Evolutionary conservation across 2,888 invertebrate species (phyloP), one percentile per base, ranked within the genome.

Genomic region (Hyles lineata): DNA sequence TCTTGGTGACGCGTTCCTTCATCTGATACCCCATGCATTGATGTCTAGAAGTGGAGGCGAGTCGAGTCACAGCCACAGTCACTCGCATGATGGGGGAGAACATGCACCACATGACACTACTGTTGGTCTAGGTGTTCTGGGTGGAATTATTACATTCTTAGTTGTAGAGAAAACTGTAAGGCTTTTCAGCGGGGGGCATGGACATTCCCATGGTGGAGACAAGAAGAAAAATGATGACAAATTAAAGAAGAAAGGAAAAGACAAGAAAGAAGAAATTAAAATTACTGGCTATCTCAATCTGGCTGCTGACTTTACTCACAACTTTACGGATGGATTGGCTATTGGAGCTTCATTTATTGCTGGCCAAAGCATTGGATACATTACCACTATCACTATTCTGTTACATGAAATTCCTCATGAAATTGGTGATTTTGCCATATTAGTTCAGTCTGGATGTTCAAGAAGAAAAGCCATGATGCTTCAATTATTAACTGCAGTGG

Each of bases 361-460:
- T 74, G 99, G 99, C 17, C 96, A 97, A 82, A 97, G 95, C 80
- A 96, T 98, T 83, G 98, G 98, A 43, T 95, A 97, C 72, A 96
- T 99, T 19, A 99, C 99, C 21, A 99, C 99, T 35, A 93, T 99
- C 58, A 99, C 99, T 2, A 99, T 99, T 85, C 95, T 99, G 72
- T 93, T 99, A 67, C 99, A 99, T 90, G 99, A 99, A 95, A 98
- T 99, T 77, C 99, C 99, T 55, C 99, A 99, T 95, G 99, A 99
- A 95, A 99, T 99, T 87, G 99, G 99, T 59, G 99, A 99, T 91
- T 99, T 99, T 95, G 99, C 99, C 19, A 99, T 99, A 89, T 96
- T 99, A 73, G 97, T 99, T 73, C 99, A 99, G 90, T 99, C 99
- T 69, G 99, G 99, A 32, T 99, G 99, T 87, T 97, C 97, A 11